These are phyloP conservation scores for Xyrichtys novacula DNA, from an alignment of 2,797 vertebrate species.

Conservation along the genomic window DNA sequence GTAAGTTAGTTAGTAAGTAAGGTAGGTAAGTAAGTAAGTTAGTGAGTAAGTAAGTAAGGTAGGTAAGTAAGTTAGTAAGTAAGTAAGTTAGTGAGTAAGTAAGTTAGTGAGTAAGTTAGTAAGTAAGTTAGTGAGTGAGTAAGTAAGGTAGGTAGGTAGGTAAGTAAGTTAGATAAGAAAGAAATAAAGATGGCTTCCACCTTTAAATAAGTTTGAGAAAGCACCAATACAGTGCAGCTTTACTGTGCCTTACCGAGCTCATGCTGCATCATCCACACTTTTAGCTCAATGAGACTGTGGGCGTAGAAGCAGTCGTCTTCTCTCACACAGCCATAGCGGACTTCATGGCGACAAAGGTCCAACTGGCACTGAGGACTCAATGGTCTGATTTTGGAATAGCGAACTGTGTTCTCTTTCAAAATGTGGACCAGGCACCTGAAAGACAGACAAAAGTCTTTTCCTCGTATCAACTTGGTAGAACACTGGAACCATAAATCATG, in stretches of 20 bases:
- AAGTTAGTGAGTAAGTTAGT: too few species aligned
- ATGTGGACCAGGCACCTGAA: conserved; percentile 96
- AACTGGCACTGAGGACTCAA: conserved; percentile 87
- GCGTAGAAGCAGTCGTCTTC: conserved; percentile 97
- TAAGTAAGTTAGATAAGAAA: too few species aligned
- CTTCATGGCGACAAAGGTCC: conserved; percentile 96
- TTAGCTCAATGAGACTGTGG: conserved; percentile 96
- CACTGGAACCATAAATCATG: neutral
- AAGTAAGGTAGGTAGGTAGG: too few species aligned
- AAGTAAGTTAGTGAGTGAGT: too few species aligned
- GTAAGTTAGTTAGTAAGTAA: too few species aligned
- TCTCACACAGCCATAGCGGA: conserved; percentile 93
- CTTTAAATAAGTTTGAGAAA: neutral
- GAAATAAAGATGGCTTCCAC: too few species aligned
- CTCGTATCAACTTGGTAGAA: neutral
- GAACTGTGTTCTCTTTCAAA: conserved; percentile 92
- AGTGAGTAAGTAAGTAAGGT: too few species aligned
- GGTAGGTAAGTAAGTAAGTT: too few species aligned
- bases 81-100: too few species aligned
- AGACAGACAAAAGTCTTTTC: conserved; percentile 6
- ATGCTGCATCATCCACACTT: conserved; percentile 97
- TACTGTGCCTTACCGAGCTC: conserved; percentile 85
- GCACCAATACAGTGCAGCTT: too few species aligned
- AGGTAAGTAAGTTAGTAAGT: too few species aligned
- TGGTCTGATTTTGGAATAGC: conserved; percentile 94